Base-by-base conservation (phyloP, 1,140 invertebrate genomes). In the Cheumatopsyche charites region DNA sequence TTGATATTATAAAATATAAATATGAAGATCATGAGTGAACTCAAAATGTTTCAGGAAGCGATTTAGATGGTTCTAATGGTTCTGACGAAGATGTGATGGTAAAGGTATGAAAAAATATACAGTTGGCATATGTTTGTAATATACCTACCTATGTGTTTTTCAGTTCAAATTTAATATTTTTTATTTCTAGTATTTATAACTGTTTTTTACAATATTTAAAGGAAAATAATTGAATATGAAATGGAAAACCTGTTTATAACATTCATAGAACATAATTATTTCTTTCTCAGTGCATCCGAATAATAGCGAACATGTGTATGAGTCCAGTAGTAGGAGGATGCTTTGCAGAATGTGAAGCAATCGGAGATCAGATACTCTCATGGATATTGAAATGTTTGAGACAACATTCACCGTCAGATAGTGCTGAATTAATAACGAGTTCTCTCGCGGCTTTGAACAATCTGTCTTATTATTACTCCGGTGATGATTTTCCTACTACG, bases 11-110 rank as follows among this genome's bases (percentile, higher is more conserved):
- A 79, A 72, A 78, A 78, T 52, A 70, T 58, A 15, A 17, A 23
- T 13, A 73, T 74, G 26, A 72, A 61, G 11, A 25, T 21, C 6
- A 62, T 62, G 13, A 58, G 7, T 19, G 23, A 58, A 58, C 4
- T n/a, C 11, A 58, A 58, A 41, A 36, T 67, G 49, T 77, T 77
- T 0, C 67, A 84, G 82, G 80, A 62, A 82, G 84, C 61, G 83
- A 83, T 69, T 80, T 86, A 75, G 79, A 80, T 17, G 85, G 82
- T 6, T 87, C 86, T 1, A 84, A 83, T 77, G 84, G 85, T 3
- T 86, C 85, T 11, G 84, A 87, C 23, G 87, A 89, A 78, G 90
- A 91, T 79, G 89, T 90, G 9, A 86, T 90, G 67, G 86, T 90
- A 15, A 90, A 90, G 82, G 87, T 89, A 79, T 12, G 25, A 49